phyloP scores from a whole-genome alignment of 2,113 vertebrate species.

The Aplodontia rufa region DNA sequence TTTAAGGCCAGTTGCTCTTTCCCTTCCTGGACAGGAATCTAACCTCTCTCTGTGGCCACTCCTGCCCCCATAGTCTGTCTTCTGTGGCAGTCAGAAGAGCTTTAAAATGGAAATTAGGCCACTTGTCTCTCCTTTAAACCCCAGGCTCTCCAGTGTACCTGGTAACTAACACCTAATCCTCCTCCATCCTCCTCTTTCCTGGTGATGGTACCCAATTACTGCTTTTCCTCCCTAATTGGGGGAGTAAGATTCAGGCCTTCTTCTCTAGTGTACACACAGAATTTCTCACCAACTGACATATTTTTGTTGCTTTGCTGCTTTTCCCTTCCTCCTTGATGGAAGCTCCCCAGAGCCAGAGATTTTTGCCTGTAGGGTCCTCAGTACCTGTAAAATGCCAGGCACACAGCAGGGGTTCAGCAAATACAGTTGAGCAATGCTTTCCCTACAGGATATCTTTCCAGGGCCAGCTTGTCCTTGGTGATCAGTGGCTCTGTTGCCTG shows the following conservation, averaged over 20 bases:
- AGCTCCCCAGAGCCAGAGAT: neutral
- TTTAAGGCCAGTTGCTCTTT: neutral
- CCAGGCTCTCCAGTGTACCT: neutral
- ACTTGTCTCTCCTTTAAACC: neutral
- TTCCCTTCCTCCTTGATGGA: neutral
- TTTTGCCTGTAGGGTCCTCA: neutral
- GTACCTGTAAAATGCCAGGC: neutral
- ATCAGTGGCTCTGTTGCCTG: neutral
- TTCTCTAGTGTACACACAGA: neutral
- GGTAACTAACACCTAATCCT: neutral
- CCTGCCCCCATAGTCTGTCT: neutral
- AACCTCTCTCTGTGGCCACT: neutral
- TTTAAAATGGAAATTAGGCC: constrained; percentile 11
- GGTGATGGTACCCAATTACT: no score
- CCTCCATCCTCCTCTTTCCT: neutral
- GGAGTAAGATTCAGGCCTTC: neutral
- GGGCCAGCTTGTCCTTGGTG: neutral
- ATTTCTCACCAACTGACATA: neutral
- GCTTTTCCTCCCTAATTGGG: neutral
- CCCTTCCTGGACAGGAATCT: neutral
- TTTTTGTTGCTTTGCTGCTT: neutral
- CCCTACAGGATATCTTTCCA: neutral
- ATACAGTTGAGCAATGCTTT: neutral
- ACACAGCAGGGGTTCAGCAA: neutral
- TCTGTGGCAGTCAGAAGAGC: neutral